Base-by-base conservation (phyloP, 1,140 invertebrate species). In the Coptotermes formosanus region DNA sequence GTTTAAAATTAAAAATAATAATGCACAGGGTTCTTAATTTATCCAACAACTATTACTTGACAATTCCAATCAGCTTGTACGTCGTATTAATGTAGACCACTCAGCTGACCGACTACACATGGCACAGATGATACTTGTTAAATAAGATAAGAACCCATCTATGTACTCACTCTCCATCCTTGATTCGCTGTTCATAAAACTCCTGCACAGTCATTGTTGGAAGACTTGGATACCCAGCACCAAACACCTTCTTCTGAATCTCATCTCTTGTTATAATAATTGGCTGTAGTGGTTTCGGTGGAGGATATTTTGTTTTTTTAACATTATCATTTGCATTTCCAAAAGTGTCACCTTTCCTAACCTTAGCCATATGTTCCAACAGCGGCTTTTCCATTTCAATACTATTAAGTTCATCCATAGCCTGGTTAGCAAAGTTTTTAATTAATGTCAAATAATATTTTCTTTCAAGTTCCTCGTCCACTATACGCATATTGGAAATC, bases 181-280 rank as follows among this genome's bases (percentile, higher is more conserved):
- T 92, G 1, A 97, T 94, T 88, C 97, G 94, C 91, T 98, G 93
- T 83, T 98, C 95, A 91, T 98, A 99, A 92, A 99, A 99, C 91
- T 99, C 98, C 89, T 99, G 95, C 0, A 99, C 96, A 0, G 97
- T 98, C 91, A 98, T 92, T 2, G 96, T 94, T 1, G 98, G 98
- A 86, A 99, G 90, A 89, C 96, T 95, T 1, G 98, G 98, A 93
- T 99, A 99, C 0, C 98, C 99, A 69, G 95, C 91, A 14, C 99
- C 99, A 92, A 95, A 99, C 6, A 99, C 96, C 87, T 97, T 93
- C 91, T 99, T 99, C 91, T 99, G 98, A 0, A 96, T 87, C 64
- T 94, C 94, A 91, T 98, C 95, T 89, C 95, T 95, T 0, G 98
- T 98, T 48, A 99, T 97, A 84, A 99, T 98, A 87, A 99, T 19